Base-by-base conservation (phyloP, 2,888 invertebrate species). In the Tetragonula carbonaria region DNA sequence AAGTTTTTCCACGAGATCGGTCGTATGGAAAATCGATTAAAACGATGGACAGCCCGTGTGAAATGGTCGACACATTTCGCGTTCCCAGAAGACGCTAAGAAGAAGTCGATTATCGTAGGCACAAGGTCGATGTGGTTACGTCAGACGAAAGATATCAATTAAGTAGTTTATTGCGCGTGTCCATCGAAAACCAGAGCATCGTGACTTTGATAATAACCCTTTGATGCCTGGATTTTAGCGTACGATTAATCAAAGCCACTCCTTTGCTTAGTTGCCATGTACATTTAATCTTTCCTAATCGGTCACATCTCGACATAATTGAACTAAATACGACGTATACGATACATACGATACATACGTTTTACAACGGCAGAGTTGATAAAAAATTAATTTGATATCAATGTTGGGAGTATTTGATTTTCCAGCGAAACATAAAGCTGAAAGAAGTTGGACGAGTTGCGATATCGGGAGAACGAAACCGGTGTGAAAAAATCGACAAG, bases 1-100 rank as follows among this genome's bases (percentile, higher is more conserved):
- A 86, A 74, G 75, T 55, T n/a, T 57, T 55, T 91, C 82, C 82
- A 74, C 45, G 71, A 55, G 33, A 45, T 59, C 57, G 18, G 16
- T 59, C 74, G 87, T 74, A 74, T 84, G 91, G 89, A 87, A 91
- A 90, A 92, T 91, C 87, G 87, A 90, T 92, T 92, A 90, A 88
- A 89, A 87, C 84, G 65, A 73, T 76, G 73, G 5, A 28, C 18
- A 23, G 33, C 4, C 11, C 63, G 33, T 21, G 65, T 71, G 66
- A 50, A 70, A 63, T 53, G 23, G 11, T 18, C 18, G 62, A 28
- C 62, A 21, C 45, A 2, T 50, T 57, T 74, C 23, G 57, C 75
- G 23, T 75, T 75, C 75, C 6, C 68, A 57, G 57, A 68, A 68
- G 57, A 57, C n/a, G 13, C 21, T n/a, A 14, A 53, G 33, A 33